A percentile compares a stretch with the other conserved stretches of the same genome.
These are phyloP conservation scores for Temnopleurus reevesii DNA, from an alignment of 53 echinoderm and acorn worm species.

Conservation along the genomic window DNA sequence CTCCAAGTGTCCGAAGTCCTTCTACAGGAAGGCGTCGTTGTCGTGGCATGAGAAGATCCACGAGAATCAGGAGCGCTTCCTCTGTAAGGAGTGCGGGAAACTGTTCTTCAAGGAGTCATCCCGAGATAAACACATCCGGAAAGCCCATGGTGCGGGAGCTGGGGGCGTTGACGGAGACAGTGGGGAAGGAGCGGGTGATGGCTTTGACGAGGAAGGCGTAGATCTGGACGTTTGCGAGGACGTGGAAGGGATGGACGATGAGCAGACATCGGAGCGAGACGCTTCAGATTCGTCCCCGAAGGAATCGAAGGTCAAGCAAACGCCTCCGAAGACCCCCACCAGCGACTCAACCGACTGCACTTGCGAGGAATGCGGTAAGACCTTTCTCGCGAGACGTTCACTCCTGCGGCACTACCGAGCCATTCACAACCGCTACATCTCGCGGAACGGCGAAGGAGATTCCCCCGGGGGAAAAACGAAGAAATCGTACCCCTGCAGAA, in stretches of 20 bases:
- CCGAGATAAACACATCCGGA: conserved; percentile 30
- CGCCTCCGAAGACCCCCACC: not conserved
- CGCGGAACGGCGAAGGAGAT: conserved; percentile 30
- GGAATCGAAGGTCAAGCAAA: not conserved
- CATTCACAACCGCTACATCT: conserved; percentile 39
- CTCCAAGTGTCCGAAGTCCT: conserved; percentile 49
- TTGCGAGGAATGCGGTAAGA: conserved; percentile 45
- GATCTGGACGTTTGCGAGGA: not conserved
- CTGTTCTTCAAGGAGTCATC: conserved; percentile 55
- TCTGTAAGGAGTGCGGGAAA: conserved; percentile 58
- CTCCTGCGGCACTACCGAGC: conserved; percentile 45
- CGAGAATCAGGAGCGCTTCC: conserved; percentile 38
- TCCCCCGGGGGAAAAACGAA: not conserved
- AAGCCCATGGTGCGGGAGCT: not conserved
- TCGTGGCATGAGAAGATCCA: conserved; percentile 55
- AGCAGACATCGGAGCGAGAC: not conserved
- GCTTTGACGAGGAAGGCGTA: not conserved
- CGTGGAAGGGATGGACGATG: not conserved
- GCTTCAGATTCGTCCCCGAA: not conserved
- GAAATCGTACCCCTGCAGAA: conserved; percentile 43
- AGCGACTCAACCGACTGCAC: conserved; percentile 25
- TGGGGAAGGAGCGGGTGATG: not conserved
- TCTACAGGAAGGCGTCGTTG: conserved; percentile 18
- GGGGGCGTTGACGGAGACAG: not conserved
- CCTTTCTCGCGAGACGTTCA: conserved; percentile 25